phyloP scores from a whole-genome alignment of 2,888 invertebrate species.

The Deladenus siricidicola region DNA sequence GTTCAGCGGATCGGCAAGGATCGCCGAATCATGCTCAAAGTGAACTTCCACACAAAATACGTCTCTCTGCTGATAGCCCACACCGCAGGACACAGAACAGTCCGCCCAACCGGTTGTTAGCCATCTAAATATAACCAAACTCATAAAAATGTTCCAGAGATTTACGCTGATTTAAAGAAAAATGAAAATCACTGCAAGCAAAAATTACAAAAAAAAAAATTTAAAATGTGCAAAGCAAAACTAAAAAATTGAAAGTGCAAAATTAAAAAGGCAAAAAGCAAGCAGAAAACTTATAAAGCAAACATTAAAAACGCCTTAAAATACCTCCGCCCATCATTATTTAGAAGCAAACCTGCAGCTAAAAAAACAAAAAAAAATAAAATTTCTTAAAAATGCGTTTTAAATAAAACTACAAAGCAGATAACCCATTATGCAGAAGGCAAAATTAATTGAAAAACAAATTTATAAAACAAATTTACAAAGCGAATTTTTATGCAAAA shows the following conservation, averaged over 20 bases:
- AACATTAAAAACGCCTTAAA: too few species aligned
- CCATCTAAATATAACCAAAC: slow-evolving; percentile 63
- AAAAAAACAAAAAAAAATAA: slow-evolving; percentile 5
- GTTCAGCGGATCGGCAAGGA: slow-evolving; percentile 1
- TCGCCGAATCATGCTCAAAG: slow-evolving; percentile 28
- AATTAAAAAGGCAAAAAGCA: neutral
- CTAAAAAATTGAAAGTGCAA: too few species aligned
- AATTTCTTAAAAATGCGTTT: neutral
- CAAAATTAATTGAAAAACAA: too few species aligned
- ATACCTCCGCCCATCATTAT: slow-evolving; percentile 1
- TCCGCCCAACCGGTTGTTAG: slow-evolving; percentile 65
- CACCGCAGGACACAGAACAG: slow-evolving; percentile 86
- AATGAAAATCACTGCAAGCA: neutral
- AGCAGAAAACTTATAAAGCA: too few species aligned
- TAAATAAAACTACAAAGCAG: too few species aligned
- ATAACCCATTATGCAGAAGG: too few species aligned
- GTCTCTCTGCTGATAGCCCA: slow-evolving; percentile 55
- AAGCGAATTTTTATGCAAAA: neutral
- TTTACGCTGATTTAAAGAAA: too few species aligned
- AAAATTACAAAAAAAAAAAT: neutral
- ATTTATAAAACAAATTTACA: too few species aligned
- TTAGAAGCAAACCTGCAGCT: slow-evolving; percentile 23
- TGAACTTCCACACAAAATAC: slow-evolving; percentile 59
- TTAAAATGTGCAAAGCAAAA: too few species aligned
- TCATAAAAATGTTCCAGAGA: slow-evolving; percentile 6